A percentile compares a stretch with the other conserved stretches of the same genome.
phyloP scores from a whole-genome alignment of 2,113 vertebrate species.

The Fulmarus glacialis region DNA sequence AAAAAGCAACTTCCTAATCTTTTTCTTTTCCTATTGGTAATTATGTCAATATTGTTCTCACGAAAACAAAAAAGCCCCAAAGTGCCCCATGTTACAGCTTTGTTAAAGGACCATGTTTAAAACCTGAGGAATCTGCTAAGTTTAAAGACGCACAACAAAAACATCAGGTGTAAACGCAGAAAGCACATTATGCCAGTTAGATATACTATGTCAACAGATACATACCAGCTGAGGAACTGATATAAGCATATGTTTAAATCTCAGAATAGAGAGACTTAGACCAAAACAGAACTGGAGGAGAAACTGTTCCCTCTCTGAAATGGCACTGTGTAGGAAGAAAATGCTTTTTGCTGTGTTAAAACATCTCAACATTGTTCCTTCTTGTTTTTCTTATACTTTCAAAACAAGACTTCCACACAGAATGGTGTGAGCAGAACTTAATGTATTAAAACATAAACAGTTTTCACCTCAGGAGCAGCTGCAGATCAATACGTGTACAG shows the following conservation, averaged over 20 bases:
- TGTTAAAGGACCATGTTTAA: not conserved
- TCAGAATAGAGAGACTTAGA: slow-evolving; percentile 64
- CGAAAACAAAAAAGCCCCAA: not conserved
- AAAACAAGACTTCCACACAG: not conserved
- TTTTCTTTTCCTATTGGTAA: not conserved
- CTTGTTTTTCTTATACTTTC: not conserved
- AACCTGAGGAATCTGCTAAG: not conserved
- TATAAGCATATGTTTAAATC: slow-evolving; percentile 21
- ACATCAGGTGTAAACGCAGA: not conserved
- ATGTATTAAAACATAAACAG: not conserved
- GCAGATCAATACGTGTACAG: not conserved
- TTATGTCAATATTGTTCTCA: not conserved
- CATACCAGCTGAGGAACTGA: slow-evolving; percentile 30
- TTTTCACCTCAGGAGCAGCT: not conserved
- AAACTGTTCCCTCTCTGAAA: slow-evolving; percentile 19
- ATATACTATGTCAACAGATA: not conserved
- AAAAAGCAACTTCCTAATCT: not conserved
- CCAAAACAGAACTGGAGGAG: slow-evolving; percentile 42
- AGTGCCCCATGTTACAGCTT: not conserved
- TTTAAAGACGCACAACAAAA: not conserved
- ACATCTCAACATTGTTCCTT: slow-evolving; percentile 8
- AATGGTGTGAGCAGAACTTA: not conserved
- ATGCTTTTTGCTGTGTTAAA: slow-evolving; percentile 32
- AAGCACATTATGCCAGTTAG: not conserved
- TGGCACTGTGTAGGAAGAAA: slow-evolving; percentile 51